These are phyloP conservation scores for Calvadosia cruxmelitensis DNA, from an alignment of 30 jellyfish, hydroid and myxozoan species.

Conservation along the genomic window DNA sequence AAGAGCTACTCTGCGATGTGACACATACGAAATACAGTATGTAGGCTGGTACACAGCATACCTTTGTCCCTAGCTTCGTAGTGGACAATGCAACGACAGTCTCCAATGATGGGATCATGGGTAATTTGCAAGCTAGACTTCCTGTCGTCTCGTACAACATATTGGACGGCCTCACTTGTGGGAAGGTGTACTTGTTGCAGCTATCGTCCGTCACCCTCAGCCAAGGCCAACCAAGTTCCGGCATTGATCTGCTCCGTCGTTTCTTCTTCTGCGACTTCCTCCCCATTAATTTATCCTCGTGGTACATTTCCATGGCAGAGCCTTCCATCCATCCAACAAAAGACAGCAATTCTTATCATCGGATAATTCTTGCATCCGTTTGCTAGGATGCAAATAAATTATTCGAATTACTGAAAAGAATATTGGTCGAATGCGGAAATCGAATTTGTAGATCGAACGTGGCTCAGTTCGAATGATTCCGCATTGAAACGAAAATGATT, in stretches of 20 bases:
- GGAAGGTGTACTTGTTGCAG: constrained; percentile 29
- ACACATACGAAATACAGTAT: too few relatives aligned
- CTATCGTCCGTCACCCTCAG: neutral
- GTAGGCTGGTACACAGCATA: neutral
- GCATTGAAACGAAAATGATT: too few relatives aligned
- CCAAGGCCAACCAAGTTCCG: neutral
- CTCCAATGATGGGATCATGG: constrained; percentile 53
- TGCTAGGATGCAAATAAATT: too few relatives aligned
- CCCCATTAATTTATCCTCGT: too few relatives aligned
- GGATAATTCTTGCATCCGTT: too few relatives aligned
- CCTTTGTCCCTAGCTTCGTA: constrained; percentile 88
- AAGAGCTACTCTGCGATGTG: too few relatives aligned
- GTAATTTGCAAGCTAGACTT: constrained; percentile 76
- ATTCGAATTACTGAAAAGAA: too few relatives aligned
- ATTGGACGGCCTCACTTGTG: constrained; percentile 67
- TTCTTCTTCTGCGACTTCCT: neutral
- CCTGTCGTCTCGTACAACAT: constrained; percentile 42
- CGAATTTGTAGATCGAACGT: too few relatives aligned
- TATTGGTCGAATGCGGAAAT: too few relatives aligned
- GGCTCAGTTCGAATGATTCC: too few relatives aligned
- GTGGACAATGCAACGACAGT: constrained; percentile 48
- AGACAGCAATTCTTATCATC: too few relatives aligned
- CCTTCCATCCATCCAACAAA: neutral
- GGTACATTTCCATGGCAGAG: neutral
- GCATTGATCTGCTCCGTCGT: neutral